Percentiles rank a stretch among this genome's conserved stretches.
Conservation (phyloP, 2,888 invertebrate genomes). For the Unio pictorum region DNA sequence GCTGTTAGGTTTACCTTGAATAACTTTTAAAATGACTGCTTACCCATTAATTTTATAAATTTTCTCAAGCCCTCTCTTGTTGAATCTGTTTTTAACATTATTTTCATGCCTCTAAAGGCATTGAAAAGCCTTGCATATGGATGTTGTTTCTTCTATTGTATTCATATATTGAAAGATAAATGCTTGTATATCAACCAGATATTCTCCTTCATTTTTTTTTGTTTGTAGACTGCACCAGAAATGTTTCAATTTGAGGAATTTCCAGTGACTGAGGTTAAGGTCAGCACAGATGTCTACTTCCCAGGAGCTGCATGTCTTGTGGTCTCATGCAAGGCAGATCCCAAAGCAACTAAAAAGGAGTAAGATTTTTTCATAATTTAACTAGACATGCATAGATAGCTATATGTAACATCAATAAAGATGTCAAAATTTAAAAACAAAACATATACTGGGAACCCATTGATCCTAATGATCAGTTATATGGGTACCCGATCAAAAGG, state of each 20-base stretch:
- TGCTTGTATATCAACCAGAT: no score
- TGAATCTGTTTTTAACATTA: no score
- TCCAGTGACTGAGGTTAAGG: conserved; percentile 65
- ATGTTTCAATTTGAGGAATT: conserved; percentile 69
- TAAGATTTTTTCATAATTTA: conserved; percentile 34
- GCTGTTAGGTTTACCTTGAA: no score
- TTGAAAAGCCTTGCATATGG: no score
- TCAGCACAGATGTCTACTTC: conserved; percentile 67
- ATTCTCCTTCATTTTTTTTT: neutral
- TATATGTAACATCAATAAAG: neutral
- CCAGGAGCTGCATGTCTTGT: conserved; percentile 68
- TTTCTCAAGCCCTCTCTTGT: no score
- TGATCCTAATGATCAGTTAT: no score
- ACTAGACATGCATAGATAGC: neutral
- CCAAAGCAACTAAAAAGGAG: conserved; percentile 67
- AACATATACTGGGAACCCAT: neutral
- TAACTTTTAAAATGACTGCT: no score
- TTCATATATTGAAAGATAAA: no score
- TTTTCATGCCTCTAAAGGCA: no score
- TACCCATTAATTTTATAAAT: no score
- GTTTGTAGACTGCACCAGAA: conserved; percentile 65
- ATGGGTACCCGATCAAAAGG: no score
- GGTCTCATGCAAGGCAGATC: conserved; percentile 66
- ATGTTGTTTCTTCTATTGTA: no score
- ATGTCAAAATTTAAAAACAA: neutral